Evolutionary conservation across 1,140 invertebrate species (phyloP), one percentile per base, ranked within the genome.

Genomic region (Globodera ellingtonae): DNA sequence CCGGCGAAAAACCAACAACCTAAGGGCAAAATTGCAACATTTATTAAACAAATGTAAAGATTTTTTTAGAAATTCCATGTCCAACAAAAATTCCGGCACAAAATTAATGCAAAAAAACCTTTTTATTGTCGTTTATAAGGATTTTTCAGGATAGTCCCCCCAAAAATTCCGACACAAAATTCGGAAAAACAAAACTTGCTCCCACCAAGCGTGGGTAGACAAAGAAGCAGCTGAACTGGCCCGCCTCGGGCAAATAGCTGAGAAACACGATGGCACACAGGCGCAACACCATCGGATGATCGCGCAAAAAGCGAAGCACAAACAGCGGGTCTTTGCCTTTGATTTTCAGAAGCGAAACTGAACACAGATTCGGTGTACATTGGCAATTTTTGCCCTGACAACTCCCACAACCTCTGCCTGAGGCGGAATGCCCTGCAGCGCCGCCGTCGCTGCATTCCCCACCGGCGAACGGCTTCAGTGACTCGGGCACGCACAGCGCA

Each of bases 211-310:
- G 96, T 70, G 99, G 92, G 91, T 99, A 99, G 84, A 99, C 97
- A 92, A 99, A 99, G 91, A 99, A 98, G 91, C 97, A 98, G 79
- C 97, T 98, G 91, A 99, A 99, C 91, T 98, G 95, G 80, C 97
- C 97, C 66, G 93, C 92, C 87, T 99, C 98, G n/a, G 97, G n/a
- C n/a, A n/a, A n/a, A n/a, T n/a, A n/a, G n/a, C n/a, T 98, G 66
- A 99, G 92, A 90, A 99, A 96, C 82, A 99, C 97, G 46, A 97
- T 95, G 80, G 97, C 93, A 91, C 96, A 98, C 82, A 99, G 92
- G 92, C 98, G 94, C 82, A 98, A 91, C 86, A 99, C 96, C 78
- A 96, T 96, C 84, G 94, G 93, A 90, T 99, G 97, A 86, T 95
- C 94, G 80, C 96, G 95, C 82, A 98, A 95, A 91, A 97, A 95